Base-by-base conservation (phyloP, 2,113 vertebrate species). In the Loxodonta africana region DNA sequence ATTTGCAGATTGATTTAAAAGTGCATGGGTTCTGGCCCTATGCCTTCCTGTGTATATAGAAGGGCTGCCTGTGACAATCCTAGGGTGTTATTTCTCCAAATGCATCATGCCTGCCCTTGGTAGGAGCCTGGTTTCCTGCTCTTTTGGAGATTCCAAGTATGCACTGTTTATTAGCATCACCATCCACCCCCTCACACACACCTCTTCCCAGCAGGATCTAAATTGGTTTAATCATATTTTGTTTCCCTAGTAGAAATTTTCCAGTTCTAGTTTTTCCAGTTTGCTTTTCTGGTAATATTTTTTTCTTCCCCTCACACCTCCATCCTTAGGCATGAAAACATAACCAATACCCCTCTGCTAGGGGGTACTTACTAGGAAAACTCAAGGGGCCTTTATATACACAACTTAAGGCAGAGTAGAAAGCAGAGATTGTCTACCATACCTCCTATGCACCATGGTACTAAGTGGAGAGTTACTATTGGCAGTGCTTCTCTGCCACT, bases 1-100 rank as follows among this genome's bases (percentile, higher is more conserved):
- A 95, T 97, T 94, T 97, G 71, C 0, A 2, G 74, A 76, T 83
- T 67, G 83, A 95, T 87, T 96, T 94, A 76, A 91, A 91, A 97
- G 86, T 77, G 63, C 71, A 74, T 62, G 57, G 20, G 44, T 93
- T 84, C 96, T 94, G 92, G 92, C 82, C 2, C 33, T 46, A 1
- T 88, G 51, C 82, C 88, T 94, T 41, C 12, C 60, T 81, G 11
- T 82, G 46, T 60, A 26, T 76, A 28, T 8, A 71, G n/a, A 73
- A 57, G 53, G 53, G 11, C 62, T 83, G 88, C 53, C 60, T 90
- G 17, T 76, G 89, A 91, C 60, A 82, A 77, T 88, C 11, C 48
- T 1, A 9, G 62, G 83, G 21, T 83, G n/a, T 62, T 97, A 73
- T 69, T 94, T 87, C 88, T 97, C 82, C 48, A 94, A 95, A 69